A percentile compares a stretch with the other conserved stretches of the same genome.
Conservation (phyloP, 2,797 vertebrate species). For the Adrianichthys oophorus region DNA sequence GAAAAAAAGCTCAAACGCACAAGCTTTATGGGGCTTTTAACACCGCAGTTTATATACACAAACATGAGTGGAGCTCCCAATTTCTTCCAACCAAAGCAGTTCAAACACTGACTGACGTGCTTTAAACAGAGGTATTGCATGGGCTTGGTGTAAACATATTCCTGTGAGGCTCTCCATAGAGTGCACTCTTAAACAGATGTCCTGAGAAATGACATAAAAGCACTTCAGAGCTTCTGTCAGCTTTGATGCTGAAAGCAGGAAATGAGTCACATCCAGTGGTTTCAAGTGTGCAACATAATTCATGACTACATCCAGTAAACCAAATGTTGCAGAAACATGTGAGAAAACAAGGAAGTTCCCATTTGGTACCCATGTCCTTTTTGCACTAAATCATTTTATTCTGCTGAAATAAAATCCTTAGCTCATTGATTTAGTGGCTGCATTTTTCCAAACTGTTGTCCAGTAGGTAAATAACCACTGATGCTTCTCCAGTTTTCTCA, state of each 20-base stretch:
- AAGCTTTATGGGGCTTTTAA: slow-evolving; percentile 44
- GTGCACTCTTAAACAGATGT: slow-evolving; percentile 19
- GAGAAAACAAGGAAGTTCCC: neutral
- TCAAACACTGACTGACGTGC: slow-evolving; percentile 38
- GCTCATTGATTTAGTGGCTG: neutral
- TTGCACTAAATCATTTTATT: neutral
- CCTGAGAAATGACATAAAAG: slow-evolving; percentile 33
- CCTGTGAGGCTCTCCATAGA: slow-evolving; percentile 12
- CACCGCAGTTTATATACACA: slow-evolving; percentile 29
- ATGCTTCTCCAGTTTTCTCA: slow-evolving; percentile 9
- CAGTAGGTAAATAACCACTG: neutral
- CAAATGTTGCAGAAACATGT: slow-evolving; percentile 11
- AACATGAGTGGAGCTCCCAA: slow-evolving; percentile 55
- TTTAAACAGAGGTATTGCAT: slow-evolving; percentile 38
- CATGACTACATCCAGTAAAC: slow-evolving; percentile 31
- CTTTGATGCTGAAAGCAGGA: slow-evolving; percentile 59
- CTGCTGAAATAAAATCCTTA: neutral
- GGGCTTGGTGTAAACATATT: slow-evolving; percentile 44
- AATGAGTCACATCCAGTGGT: slow-evolving; percentile 41
- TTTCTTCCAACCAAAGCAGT: slow-evolving; percentile 49
- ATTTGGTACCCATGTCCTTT: neutral
- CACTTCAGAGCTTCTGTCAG: slow-evolving; percentile 36
- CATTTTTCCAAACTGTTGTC: neutral
- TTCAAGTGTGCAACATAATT: slow-evolving; percentile 38
- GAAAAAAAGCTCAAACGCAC: slow-evolving; percentile 53